Evolutionary conservation across 2,888 invertebrate genomes (phyloP).

Genomic region (Merodon equestris): DNA sequence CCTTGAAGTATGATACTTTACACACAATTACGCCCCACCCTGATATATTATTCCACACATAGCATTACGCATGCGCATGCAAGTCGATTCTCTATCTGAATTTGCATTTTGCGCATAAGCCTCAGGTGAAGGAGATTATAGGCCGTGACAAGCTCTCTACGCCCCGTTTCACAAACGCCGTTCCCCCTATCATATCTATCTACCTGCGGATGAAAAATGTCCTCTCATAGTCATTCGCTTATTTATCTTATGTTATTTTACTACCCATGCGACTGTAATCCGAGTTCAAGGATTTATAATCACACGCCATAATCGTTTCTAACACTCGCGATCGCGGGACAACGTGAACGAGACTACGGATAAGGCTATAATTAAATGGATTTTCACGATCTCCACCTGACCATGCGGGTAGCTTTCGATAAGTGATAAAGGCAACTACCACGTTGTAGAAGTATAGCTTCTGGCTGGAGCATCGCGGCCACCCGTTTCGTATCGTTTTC

Average conservation of each 20-base stretch:
- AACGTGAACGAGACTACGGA: constrained; percentile 6
- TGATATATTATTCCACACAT: background rate
- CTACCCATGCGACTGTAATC: background rate
- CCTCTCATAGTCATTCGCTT: constrained; percentile 4
- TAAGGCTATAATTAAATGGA: constrained; percentile 55
- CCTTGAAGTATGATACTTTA: constrained; percentile 16
- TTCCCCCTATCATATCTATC: background rate
- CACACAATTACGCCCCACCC: constrained; percentile 23
- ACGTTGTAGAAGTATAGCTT: constrained; percentile 21
- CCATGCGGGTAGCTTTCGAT: constrained; percentile 41
- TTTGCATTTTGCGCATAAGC: constrained; percentile 34
- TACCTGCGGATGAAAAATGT: constrained; percentile 27
- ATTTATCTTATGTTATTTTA: background rate
- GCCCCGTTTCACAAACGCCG: constrained; percentile 16
- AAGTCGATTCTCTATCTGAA: background rate
- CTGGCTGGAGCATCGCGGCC: constrained; percentile 16
- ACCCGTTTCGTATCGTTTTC: too few relatives aligned
- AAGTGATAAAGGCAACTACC: constrained; percentile 46
- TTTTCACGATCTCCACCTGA: constrained; percentile 58
- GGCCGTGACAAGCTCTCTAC: constrained; percentile 32
- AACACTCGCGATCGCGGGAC: constrained; percentile 27
- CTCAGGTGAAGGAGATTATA: constrained; percentile 25
- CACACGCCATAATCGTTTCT: constrained; percentile 16
- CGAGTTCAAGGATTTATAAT: constrained; percentile 33
- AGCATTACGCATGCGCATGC: constrained; percentile 33